phyloP scores from a whole-genome alignment of 1,140 invertebrate genomes.

The Trichonephila clavata region DNA sequence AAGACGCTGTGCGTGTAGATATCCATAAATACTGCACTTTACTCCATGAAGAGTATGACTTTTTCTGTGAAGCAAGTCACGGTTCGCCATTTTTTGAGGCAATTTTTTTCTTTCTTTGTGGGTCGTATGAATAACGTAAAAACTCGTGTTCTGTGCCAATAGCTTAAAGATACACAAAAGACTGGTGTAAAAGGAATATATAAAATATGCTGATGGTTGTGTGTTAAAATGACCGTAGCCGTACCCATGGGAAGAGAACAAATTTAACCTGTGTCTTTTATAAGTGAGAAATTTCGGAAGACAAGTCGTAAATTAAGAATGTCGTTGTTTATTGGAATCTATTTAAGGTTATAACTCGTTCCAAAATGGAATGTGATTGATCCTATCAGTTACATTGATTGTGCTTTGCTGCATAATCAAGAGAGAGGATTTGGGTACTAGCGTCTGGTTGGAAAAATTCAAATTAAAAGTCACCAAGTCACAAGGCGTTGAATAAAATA shows the following conservation, averaged over 20 bases:
- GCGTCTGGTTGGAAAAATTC: no score
- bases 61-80: neutral
- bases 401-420: no score
- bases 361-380: no score
- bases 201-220: neutral
- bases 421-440: no score
- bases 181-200: neutral
- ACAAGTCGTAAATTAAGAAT: neutral
- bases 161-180: neutral
- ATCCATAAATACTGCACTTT: neutral
- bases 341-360: neutral
- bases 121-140: neutral
- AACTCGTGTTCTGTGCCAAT: neutral
- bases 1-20: neutral
- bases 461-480: no score
- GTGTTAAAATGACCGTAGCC: conserved; percentile 18
- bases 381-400: no score
- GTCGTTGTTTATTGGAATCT: neutral
- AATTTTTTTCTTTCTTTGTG: neutral
- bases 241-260: neutral
- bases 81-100: neutral
- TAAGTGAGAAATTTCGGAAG: neutral
- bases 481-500: no score
- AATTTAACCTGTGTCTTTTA: neutral
- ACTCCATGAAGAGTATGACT: neutral